Conservation (phyloP, 2,797 vertebrate species). For the Hydrocynus forskahlii region DNA sequence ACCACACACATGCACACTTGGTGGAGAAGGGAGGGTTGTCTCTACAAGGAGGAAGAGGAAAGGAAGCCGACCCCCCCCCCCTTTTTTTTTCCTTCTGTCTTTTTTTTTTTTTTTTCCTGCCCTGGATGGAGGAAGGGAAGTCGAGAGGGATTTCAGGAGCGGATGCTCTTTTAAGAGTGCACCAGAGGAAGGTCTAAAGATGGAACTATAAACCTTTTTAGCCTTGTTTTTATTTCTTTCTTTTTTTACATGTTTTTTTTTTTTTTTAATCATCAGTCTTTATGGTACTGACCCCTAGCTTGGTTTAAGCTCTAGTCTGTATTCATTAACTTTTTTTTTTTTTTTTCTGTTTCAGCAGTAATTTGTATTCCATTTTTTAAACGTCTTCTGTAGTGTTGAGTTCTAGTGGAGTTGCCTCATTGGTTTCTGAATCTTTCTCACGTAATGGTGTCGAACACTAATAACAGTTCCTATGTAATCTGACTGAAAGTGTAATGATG, state of each 20-base stretch:
- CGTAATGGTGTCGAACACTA: conserved; percentile 99
- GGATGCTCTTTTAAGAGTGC: conserved; percentile 86
- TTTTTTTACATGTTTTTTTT: conserved; percentile 70
- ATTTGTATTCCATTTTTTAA: conserved; percentile 81
- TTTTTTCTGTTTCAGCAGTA: conserved; percentile 70
- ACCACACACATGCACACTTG: conserved; percentile 55
- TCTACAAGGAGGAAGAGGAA: conserved; percentile 77
- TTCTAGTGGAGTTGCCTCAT: conserved; percentile 97
- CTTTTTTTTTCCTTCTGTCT: conserved; percentile 35
- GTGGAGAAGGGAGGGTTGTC: conserved; percentile 53
- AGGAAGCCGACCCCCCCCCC: conserved; percentile 54
- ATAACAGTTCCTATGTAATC: conserved; percentile 99
- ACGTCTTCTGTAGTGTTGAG: conserved; percentile 95
- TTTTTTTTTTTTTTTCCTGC: conserved; percentile 39
- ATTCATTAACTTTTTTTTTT: conserved; percentile 73
- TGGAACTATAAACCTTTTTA: conserved; percentile 92
- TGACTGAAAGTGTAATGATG: conserved; percentile 98
- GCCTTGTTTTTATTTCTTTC: conserved; percentile 84
- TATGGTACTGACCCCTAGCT: conserved; percentile 93
- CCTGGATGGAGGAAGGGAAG: conserved; percentile 79
- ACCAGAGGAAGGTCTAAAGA: conserved; percentile 89
- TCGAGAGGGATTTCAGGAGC: conserved; percentile 88
- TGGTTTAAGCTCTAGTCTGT: conserved; percentile 76
- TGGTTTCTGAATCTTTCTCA: conserved; percentile 93
- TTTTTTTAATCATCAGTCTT: conserved; percentile 84